A percentile compares a stretch with the other conserved stretches of the same genome.
These are phyloP conservation scores for Aphelenchoides avenae DNA, from an alignment of 1,140 invertebrate species.

Conservation along the genomic window DNA sequence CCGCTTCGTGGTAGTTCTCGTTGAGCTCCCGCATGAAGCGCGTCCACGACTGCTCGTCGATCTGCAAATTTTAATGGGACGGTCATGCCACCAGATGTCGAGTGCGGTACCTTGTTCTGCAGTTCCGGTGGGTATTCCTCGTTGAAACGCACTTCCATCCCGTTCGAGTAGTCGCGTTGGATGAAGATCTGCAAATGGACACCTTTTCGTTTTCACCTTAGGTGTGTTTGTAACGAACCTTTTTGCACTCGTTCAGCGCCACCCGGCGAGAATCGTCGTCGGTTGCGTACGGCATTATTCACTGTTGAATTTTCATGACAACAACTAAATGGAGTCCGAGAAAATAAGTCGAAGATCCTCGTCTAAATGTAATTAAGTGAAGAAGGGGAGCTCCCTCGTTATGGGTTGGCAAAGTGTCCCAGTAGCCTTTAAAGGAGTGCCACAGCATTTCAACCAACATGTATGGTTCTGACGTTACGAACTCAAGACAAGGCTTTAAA, in stretches of 20 bases:
- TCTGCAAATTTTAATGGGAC: constrained; percentile 10
- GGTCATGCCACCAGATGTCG: constrained; percentile 1
- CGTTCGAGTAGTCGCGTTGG: constrained; percentile 30
- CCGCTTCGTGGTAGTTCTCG: constrained; percentile 30
- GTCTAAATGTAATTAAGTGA: too few species aligned
- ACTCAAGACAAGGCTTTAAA: too few species aligned
- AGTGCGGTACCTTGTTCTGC: constrained; percentile 14
- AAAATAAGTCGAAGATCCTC: too few species aligned
- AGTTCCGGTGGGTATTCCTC: constrained; percentile 30
- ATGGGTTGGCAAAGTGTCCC: too few species aligned
- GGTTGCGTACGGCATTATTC: too few species aligned
- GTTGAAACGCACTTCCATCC: constrained; percentile 15
- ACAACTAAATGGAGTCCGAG: too few species aligned
- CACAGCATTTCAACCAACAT: too few species aligned
- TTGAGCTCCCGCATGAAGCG: constrained; percentile 29
- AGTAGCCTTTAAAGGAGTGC: too few species aligned
- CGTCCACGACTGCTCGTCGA: constrained; percentile 16
- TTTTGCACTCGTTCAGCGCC: constrained; percentile 31
- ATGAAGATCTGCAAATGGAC: constrained; percentile 18
- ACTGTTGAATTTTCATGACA: too few species aligned
- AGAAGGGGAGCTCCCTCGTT: too few species aligned
- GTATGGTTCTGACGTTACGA: too few species aligned
- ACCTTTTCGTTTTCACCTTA: not conserved
- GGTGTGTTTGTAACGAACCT: not conserved
- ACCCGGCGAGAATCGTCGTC: too few species aligned